Conservation (phyloP, 1,140 invertebrate species). For the Zaprionus inermis region DNA sequence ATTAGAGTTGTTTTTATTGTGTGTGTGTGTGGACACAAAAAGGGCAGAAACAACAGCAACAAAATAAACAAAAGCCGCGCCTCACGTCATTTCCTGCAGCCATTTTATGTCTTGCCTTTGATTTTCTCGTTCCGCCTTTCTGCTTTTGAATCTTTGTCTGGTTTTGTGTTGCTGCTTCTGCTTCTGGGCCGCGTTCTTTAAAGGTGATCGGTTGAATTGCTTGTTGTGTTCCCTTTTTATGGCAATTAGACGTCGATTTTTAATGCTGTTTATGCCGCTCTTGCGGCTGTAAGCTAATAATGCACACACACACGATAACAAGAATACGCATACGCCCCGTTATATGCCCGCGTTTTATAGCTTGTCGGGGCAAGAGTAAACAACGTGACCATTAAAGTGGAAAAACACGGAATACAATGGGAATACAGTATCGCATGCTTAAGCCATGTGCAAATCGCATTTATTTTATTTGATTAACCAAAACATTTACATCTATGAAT, state of each 20-base stretch:
- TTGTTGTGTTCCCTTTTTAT: slow-evolving; percentile 38
- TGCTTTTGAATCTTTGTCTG: neutral
- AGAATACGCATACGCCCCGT: slow-evolving; percentile 44
- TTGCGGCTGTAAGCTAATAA: slow-evolving; percentile 44
- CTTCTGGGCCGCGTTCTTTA: slow-evolving; percentile 8
- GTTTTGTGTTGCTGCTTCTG: neutral
- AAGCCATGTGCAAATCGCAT: neutral
- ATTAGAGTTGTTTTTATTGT: slow-evolving; percentile 43
- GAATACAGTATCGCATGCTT: neutral
- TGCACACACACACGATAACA: slow-evolving; percentile 30
- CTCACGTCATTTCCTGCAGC: slow-evolving; percentile 78
- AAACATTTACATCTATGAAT: neutral
- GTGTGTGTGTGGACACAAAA: slow-evolving; percentile 52
- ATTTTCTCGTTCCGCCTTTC: slow-evolving; percentile 33
- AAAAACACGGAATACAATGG: slow-evolving; percentile 7
- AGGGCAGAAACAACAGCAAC: slow-evolving; percentile 41
- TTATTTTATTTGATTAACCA: neutral
- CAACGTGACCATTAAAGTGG: slow-evolving; percentile 45
- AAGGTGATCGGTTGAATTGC: slow-evolving; percentile 42
- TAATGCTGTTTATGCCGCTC: slow-evolving; percentile 46
- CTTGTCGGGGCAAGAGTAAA: slow-evolving; percentile 48
- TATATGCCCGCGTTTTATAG: slow-evolving; percentile 29
- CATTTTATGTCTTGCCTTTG: slow-evolving; percentile 71
- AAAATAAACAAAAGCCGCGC: slow-evolving; percentile 64
- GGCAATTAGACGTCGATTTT: slow-evolving; percentile 57